Base-by-base conservation (phyloP, 2,797 vertebrate species). In the Takifugu rubripes region DNA sequence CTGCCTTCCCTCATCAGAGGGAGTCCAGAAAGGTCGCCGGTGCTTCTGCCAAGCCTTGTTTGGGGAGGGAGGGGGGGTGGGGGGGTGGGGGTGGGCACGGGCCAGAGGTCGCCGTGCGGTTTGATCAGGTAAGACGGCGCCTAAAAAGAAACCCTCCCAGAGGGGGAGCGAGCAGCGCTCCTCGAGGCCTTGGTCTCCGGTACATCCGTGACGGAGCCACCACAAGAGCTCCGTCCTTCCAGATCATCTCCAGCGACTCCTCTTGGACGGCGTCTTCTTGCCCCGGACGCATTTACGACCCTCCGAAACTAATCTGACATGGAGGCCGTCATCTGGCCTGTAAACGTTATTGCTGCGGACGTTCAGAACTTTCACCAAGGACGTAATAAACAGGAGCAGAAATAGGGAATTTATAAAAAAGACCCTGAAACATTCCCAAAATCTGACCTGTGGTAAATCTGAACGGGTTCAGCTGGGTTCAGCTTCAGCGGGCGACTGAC, bases 11-110 rank as follows among this genome's bases (percentile, higher is more conserved):
- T 77, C 73, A 76, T 86, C 86, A 74, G 66, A 64, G 80, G 74
- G 63, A 82, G 78, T 58, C 55, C 56, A 47, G 69, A 86, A 87
- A 87, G 84, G 87, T 87, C 83, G 86, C 77, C 73, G 59, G 72
- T 74, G 43, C 71, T 64, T 25, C 66, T 68, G 75, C 66, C 75
- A 72, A 75, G 72, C 63, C 72, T 65, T 59, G 73, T 60, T 78
- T 71, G 73, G 64, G 70, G 75, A 79, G 67, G 14, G 10, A n/a
- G 0, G 52, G 61, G 57, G 59, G 56, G 64, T 64, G 57, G 33
- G 21, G 21, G 21, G 52, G 54, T 3, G n/a, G 52, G 64, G 12
- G 5, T 6, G 45, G 74, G n/a, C n/a, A n/a, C n/a, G n/a, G n/a
- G 70, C 54, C 64, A 59, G 63, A 64, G 82, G 78, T 83, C 83